Conservation (phyloP, 1,140 invertebrate species). For the Sweltsa coloradensis region DNA sequence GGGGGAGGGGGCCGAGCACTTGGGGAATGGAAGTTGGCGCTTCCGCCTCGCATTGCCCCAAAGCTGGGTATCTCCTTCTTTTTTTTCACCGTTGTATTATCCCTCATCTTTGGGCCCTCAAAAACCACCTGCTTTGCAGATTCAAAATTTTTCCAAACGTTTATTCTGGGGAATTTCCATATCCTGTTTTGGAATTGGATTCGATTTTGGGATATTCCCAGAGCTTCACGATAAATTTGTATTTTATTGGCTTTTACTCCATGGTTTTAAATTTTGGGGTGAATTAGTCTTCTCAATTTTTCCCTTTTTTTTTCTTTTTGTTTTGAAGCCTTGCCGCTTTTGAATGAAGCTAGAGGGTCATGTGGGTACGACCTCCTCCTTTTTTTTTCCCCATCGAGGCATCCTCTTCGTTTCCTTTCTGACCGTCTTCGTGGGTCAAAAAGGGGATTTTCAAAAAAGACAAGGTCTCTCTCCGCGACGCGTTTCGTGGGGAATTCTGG, state of each 20-base stretch:
- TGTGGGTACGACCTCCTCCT: too few species aligned
- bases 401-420: too few species aligned
- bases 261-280: slow-evolving; percentile 38
- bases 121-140: slow-evolving; percentile 41
- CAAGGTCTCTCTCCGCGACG: slow-evolving; percentile 12
- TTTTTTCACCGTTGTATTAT: slow-evolving; percentile 32
- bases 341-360: slow-evolving; percentile 62
- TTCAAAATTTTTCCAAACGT: slow-evolving; percentile 32
- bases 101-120: slow-evolving; percentile 64
- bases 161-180: slow-evolving; percentile 43
- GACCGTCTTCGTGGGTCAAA: too few species aligned
- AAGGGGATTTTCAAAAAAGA: too few species aligned
- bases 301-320: slow-evolving; percentile 35
- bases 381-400: too few species aligned
- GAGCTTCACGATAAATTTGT: slow-evolving; percentile 47
- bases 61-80: slow-evolving; percentile 55
- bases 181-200: slow-evolving; percentile 57
- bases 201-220: slow-evolving; percentile 69
- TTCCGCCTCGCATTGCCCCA: slow-evolving; percentile 57
- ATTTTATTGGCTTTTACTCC: slow-evolving; percentile 46
- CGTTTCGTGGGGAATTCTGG: slow-evolving; percentile 30
- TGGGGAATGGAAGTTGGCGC: slow-evolving; percentile 54
- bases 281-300: slow-evolving; percentile 39
- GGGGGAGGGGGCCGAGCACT: slow-evolving; percentile 46
- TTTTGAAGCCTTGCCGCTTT: slow-evolving; percentile 33